Conservation (phyloP, 2,888 invertebrate species). For the Drosophila kanekoi region DNA sequence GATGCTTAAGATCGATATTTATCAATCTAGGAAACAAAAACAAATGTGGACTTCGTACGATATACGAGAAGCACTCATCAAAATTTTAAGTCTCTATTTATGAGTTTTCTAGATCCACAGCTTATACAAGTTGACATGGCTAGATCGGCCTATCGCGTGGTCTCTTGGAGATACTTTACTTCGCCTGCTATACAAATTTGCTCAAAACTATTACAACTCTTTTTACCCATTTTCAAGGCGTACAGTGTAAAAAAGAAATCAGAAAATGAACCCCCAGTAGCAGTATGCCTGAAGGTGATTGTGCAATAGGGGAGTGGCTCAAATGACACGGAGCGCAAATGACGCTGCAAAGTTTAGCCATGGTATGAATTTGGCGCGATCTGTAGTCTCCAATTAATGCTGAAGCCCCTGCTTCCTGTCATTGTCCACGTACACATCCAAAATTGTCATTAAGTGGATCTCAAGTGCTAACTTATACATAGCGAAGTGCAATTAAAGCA, state of each 20-base stretch:
- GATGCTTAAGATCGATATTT: no score
- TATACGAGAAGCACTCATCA: no score
- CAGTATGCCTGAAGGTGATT: slow-evolving; percentile 12
- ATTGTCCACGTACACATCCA: slow-evolving; percentile 24
- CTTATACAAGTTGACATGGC: no score
- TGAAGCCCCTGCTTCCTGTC: slow-evolving; percentile 38
- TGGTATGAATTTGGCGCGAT: slow-evolving; percentile 1
- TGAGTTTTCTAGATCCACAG: no score
- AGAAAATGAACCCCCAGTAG: slow-evolving; percentile 12
- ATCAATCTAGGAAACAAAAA: no score
- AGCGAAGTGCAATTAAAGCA: slow-evolving; percentile 16
- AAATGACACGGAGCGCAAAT: slow-evolving; percentile 14
- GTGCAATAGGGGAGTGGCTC: slow-evolving; percentile 36
- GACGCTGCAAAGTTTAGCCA: slow-evolving; percentile 25
- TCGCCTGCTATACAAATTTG: no score
- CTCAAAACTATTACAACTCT: neutral
- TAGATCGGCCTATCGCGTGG: no score
- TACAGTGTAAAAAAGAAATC: slow-evolving; percentile 7
- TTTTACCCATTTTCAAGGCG: neutral
- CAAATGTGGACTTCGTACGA: no score
- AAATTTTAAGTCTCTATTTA: no score
- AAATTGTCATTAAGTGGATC: neutral
- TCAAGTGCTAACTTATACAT: neutral
- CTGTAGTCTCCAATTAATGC: slow-evolving; percentile 8
- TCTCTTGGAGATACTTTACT: no score